phyloP scores from a whole-genome alignment of 1,140 invertebrate species.

The Calosoma granatense region DNA sequence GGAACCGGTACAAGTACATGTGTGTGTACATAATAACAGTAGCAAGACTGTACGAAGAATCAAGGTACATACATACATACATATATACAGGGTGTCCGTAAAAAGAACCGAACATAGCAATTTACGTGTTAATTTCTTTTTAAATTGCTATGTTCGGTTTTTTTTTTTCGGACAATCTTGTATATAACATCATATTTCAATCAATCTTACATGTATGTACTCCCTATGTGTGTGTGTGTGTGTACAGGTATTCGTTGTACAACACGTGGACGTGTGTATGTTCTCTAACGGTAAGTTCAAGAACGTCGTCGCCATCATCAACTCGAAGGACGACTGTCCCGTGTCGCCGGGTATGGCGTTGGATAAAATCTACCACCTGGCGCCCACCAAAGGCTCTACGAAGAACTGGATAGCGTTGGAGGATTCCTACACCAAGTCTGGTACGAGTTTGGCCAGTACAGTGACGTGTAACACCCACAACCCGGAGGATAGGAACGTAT shows the following conservation, averaged over 20 bases:
- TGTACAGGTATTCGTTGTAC: conserved; percentile 80
- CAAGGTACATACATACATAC: conserved; percentile 48
- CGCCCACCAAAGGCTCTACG: conserved; percentile 61
- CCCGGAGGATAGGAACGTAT: conserved; percentile 65
- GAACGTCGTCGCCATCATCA: conserved; percentile 86
- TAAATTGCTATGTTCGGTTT: no score
- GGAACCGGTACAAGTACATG: conserved; percentile 78
- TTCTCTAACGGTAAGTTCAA: conserved; percentile 99
- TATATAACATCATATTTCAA: background rate
- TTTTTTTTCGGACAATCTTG: no score
- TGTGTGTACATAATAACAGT: conserved; percentile 86
- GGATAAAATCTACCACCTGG: conserved; percentile 51
- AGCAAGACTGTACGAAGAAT: conserved; percentile 91
- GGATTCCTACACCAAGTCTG: conserved; percentile 61
- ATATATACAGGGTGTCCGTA: no score
- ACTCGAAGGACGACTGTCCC: conserved; percentile 56
- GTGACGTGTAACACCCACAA: conserved; percentile 47
- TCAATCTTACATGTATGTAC: no score
- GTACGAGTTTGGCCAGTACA: conserved; percentile 56
- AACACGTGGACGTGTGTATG: conserved; percentile 98
- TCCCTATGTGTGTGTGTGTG: no score
- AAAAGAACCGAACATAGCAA: no score
- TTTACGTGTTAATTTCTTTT: no score
- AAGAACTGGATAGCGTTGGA: conserved; percentile 76
- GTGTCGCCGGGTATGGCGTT: conserved; percentile 50